These are phyloP conservation scores for Apodemus sylvaticus DNA, from an alignment of 2,113 vertebrate species.

Conservation along the genomic window DNA sequence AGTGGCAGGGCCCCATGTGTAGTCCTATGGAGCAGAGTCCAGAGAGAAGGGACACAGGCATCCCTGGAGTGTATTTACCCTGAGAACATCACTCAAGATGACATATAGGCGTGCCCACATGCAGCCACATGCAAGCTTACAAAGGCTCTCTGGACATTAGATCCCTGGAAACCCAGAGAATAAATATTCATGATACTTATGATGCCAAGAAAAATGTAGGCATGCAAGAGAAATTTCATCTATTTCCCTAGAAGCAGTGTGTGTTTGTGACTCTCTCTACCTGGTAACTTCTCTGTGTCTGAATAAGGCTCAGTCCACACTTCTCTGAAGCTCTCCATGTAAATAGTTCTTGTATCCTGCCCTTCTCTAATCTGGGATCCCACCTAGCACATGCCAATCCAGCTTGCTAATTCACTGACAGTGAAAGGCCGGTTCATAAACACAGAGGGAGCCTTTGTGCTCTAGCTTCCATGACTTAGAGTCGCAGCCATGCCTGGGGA, in stretches of 20 bases:
- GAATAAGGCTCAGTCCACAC: neutral
- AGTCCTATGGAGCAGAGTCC: neutral
- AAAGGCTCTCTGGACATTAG: accelerated
- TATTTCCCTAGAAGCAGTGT: neutral
- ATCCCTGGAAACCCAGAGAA: neutral
- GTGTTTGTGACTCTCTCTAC: neutral
- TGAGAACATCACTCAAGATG: neutral
- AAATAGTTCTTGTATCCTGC: too few species aligned
- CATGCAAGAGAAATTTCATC: neutral
- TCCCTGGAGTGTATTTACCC: neutral
- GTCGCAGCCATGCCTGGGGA: neutral
- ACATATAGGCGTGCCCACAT: neutral
- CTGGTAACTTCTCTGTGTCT: too few species aligned
- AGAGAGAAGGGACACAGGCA: conserved; percentile 23
- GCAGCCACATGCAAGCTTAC: neutral
- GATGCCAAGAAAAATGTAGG: neutral
- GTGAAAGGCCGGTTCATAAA: neutral
- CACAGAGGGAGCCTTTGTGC: neutral
- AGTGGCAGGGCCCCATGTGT: neutral
- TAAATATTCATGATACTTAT: neutral
- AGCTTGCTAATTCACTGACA: neutral
- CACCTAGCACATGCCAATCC: too few species aligned
- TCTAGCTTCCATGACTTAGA: neutral
- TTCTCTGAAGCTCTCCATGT: neutral
- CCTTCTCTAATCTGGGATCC: neutral